Evolutionary conservation across 2,113 vertebrate genomes (phyloP).

Genomic region (Nansenia antarctica): DNA sequence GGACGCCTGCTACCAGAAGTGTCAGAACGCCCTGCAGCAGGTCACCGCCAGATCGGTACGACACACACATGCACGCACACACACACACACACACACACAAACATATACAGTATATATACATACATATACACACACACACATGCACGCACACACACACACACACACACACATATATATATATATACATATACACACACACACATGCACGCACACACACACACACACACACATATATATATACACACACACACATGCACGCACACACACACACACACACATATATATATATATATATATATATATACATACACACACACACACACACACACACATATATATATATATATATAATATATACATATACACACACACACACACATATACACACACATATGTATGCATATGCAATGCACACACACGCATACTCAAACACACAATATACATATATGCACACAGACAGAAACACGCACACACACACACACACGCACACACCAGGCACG

Average conservation of each 20-base stretch:
- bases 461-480: background rate
- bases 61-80: background rate
- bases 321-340: background rate
- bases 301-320: background rate
- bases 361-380: background rate
- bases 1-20: slow-evolving; percentile 91
- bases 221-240: too few relatives aligned
- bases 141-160: too few relatives aligned
- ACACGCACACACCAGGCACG: background rate
- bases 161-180: too few relatives aligned
- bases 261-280: background rate
- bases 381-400: background rate
- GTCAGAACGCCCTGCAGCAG: slow-evolving; percentile 95
- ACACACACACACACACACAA: slow-evolving; percentile 2
- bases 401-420: background rate
- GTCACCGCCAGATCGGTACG: slow-evolving; percentile 90
- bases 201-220: background rate
- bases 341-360: too few relatives aligned
- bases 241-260: background rate
- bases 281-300: background rate
- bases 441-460: background rate
- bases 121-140: too few relatives aligned
- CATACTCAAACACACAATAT: background rate
- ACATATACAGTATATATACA: background rate
- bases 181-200: slow-evolving; percentile 4